Evolutionary conservation across 2,888 invertebrate genomes (phyloP).

Genomic region (Tridacna crocea): DNA sequence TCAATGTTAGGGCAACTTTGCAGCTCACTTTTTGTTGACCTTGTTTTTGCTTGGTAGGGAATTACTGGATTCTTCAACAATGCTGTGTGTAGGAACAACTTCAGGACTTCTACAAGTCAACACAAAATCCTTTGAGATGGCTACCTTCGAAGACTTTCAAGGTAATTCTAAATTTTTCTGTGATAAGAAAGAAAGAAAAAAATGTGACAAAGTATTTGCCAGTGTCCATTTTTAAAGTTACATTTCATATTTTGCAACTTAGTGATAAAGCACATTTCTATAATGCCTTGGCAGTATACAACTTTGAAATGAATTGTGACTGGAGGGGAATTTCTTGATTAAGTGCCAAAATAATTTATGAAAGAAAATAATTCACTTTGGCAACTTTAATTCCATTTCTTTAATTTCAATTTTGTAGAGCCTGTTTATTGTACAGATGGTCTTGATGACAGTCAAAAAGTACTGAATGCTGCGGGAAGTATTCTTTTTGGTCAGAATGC

Average conservation of each 20-base stretch:
- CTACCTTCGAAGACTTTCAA: conserved; percentile 68
- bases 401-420: not conserved
- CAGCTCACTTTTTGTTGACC: too few relatives aligned
- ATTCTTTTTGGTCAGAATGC: conserved; percentile 64
- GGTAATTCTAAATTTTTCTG: conserved; percentile 41
- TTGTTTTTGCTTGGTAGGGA: conserved; percentile 54
- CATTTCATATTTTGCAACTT: too few relatives aligned
- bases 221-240: not conserved
- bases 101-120: conserved; percentile 75
- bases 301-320: too few relatives aligned
- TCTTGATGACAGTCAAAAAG: conserved; percentile 46
- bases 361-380: too few relatives aligned
- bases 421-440: conserved; percentile 26
- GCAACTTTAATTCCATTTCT: too few relatives aligned
- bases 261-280: too few relatives aligned
- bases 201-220: not conserved
- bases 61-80: conserved; percentile 71
- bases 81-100: conserved; percentile 76
- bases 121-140: conserved; percentile 74
- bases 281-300: too few relatives aligned
- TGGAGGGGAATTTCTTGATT: too few relatives aligned
- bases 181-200: not conserved
- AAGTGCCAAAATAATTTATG: too few relatives aligned
- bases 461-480: conserved; percentile 64
- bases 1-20: too few relatives aligned